Conservation (phyloP, 2,888 invertebrate species). For the Volucella zonaria region DNA sequence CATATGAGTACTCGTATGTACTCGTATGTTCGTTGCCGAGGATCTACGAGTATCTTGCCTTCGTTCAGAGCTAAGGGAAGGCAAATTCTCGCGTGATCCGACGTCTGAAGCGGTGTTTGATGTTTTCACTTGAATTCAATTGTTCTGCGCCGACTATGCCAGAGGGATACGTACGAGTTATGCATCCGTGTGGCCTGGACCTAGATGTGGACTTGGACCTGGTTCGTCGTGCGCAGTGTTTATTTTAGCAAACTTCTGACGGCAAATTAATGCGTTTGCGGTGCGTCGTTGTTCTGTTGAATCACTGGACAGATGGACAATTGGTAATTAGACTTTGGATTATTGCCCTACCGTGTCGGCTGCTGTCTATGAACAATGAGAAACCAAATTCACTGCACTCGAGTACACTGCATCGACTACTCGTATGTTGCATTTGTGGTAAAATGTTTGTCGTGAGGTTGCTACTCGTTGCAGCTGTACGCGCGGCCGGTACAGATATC, state of each 20-base stretch:
- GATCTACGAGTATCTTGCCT: slow-evolving; percentile 7
- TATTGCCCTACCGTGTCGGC: slow-evolving; percentile 44
- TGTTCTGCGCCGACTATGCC: slow-evolving; percentile 31
- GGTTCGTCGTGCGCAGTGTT: slow-evolving; percentile 23
- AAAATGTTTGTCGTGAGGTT: slow-evolving; percentile 33
- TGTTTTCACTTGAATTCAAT: slow-evolving; percentile 56
- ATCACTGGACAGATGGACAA: slow-evolving; percentile 54
- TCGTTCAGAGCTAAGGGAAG: slow-evolving; percentile 19
- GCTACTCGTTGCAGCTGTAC: slow-evolving; percentile 8
- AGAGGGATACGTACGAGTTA: slow-evolving; percentile 33
- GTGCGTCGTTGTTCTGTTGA: slow-evolving; percentile 48
- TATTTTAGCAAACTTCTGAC: slow-evolving; percentile 59
- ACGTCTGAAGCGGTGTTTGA: slow-evolving; percentile 32
- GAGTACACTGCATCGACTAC: slow-evolving; percentile 24
- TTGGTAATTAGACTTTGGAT: slow-evolving; percentile 67
- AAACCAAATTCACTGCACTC: slow-evolving; percentile 56
- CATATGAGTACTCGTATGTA: neutral
- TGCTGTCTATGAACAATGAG: slow-evolving; percentile 40
- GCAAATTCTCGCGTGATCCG: slow-evolving; percentile 57
- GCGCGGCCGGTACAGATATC: neutral
- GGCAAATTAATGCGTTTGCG: slow-evolving; percentile 61
- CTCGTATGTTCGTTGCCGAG: too few relatives aligned
- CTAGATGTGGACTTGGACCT: neutral
- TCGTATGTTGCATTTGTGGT: too few relatives aligned
- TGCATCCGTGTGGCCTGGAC: slow-evolving; percentile 37